phyloP scores from a whole-genome alignment of 2,797 vertebrate species.

The Sandelia bainsii region DNA sequence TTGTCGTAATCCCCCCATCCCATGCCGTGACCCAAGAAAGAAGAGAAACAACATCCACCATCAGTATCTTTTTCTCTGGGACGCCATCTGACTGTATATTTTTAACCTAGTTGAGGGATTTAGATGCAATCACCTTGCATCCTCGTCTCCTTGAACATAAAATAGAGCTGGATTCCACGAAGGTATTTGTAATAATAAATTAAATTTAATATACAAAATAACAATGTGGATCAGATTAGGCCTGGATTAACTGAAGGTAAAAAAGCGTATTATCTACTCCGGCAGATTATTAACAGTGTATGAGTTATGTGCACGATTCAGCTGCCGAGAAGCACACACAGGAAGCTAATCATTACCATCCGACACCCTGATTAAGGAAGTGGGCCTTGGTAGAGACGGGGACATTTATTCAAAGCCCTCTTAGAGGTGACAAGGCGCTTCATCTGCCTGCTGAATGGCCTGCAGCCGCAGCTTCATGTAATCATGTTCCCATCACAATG shows the following conservation, averaged over 20 bases:
- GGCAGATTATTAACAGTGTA: slow-evolving; percentile 75
- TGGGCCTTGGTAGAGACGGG: slow-evolving; percentile 74
- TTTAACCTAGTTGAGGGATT: slow-evolving; percentile 73
- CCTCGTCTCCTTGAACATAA: slow-evolving; percentile 66
- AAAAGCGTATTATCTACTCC: slow-evolving; percentile 69
- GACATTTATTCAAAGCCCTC: slow-evolving; percentile 79
- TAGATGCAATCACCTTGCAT: slow-evolving; percentile 75
- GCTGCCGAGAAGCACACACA: slow-evolving; percentile 40
- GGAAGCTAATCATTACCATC: slow-evolving; percentile 80
- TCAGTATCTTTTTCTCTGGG: slow-evolving; percentile 31
- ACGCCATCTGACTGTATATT: slow-evolving; percentile 39
- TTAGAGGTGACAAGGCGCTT: slow-evolving; percentile 78
- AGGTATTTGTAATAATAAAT: slow-evolving; percentile 75
- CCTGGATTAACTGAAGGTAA: slow-evolving; percentile 69
- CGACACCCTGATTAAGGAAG: slow-evolving; percentile 81
- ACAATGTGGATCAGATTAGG: slow-evolving; percentile 68
- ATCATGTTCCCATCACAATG: slow-evolving; percentile 78
- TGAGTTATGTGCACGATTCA: slow-evolving; percentile 57
- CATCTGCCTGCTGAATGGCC: slow-evolving; percentile 75
- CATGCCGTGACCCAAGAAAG: slow-evolving; percentile 57
- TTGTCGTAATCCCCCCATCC: slow-evolving; percentile 61
- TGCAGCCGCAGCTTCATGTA: slow-evolving; percentile 73
- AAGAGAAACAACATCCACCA: slow-evolving; percentile 48
- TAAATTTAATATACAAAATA: slow-evolving; percentile 64
- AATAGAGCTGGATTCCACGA: slow-evolving; percentile 56